A percentile compares a stretch with the other conserved stretches of the same genome.
These are phyloP conservation scores for Sphyrna mokarran DNA, from an alignment of 2,113 vertebrate genomes.

Conservation along the genomic window DNA sequence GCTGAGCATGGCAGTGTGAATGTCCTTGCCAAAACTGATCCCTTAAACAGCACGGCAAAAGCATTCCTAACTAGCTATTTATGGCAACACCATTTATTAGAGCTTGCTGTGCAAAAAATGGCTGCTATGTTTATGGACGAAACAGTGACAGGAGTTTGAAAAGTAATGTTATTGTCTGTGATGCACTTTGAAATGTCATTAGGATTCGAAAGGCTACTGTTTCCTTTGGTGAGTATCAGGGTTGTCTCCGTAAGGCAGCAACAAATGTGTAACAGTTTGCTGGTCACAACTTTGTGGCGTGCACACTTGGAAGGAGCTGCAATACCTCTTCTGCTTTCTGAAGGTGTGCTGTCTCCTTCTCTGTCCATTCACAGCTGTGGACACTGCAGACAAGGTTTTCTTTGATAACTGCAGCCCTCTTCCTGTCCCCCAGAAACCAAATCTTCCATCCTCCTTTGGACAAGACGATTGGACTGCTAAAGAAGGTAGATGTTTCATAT, in stretches of 20 bases:
- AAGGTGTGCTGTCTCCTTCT: neutral
- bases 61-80: neutral
- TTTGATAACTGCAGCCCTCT: neutral
- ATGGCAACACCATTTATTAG: neutral
- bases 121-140: neutral
- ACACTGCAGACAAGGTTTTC: neutral
- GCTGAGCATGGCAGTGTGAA: neutral
- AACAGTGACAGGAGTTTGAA: neutral
- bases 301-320: neutral
- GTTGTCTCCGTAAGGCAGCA: neutral
- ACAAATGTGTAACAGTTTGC: neutral
- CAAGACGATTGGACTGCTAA: neutral
- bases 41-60: neutral
- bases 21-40: neutral
- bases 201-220: neutral
- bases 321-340: neutral
- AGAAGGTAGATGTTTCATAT: neutral
- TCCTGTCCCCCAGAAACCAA: too few relatives aligned
- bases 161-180: neutral
- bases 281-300: neutral
- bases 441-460: neutral
- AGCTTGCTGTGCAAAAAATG: neutral
- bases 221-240: neutral
- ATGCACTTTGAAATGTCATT: neutral
- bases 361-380: neutral